Percentiles rank a stretch among this genome's conserved stretches.
phyloP scores from a whole-genome alignment of 2,797 vertebrate genomes.

The Notoglanidium macrostoma region DNA sequence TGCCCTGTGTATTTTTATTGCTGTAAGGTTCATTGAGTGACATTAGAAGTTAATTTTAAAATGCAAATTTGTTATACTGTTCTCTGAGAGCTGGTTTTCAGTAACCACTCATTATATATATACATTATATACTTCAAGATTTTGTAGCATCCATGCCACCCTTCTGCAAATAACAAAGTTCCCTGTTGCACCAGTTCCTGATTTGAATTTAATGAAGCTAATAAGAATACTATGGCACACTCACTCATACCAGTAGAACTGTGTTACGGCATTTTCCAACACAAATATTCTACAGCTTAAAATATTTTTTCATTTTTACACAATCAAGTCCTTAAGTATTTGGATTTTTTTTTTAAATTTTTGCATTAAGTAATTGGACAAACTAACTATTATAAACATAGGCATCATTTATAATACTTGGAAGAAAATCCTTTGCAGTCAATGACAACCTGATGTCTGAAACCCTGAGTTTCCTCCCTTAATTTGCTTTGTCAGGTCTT shows the following conservation, averaged over 20 bases:
- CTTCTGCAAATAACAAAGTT: background rate
- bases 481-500: too few species aligned
- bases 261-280: background rate
- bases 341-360: too few species aligned
- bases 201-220: background rate
- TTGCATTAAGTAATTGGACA: too few species aligned
- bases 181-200: background rate
- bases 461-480: too few species aligned
- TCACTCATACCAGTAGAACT: background rate
- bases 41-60: background rate
- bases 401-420: too few species aligned
- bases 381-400: too few species aligned
- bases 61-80: background rate
- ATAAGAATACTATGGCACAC: background rate
- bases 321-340: too few species aligned
- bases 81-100: background rate
- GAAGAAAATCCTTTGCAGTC: too few species aligned
- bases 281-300: background rate
- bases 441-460: too few species aligned
- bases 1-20: slow-evolving; percentile 35
- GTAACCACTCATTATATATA: background rate
- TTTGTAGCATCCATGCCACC: too few species aligned
- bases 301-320: background rate
- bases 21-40: background rate
- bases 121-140: background rate